Evolutionary conservation across 2,888 invertebrate species (phyloP), one percentile per base, ranked within the genome.

Genomic region (Pseudococcus jackbeardsleyi): DNA sequence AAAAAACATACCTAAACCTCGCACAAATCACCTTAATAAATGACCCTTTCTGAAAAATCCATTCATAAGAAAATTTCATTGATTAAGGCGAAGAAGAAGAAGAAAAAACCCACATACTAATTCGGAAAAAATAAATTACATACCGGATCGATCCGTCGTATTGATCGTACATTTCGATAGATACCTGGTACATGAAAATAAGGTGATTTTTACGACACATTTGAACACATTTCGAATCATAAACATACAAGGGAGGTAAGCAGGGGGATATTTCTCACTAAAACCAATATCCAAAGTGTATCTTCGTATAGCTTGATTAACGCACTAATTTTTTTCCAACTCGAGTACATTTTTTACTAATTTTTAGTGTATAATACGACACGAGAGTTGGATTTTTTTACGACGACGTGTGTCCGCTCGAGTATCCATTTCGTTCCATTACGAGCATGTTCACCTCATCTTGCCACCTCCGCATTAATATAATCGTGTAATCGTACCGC

Each of bases 21-120:
- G 54, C 54, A 54, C 54, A 54, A 54, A 54, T 54, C 54, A 54
- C 54, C 54, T 54, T 54, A 15, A 54, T 54, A 54, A 54, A 54
- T 54, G 54, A 54, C 54, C 54, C 54, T 54, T 1, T 54, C 17
- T 15, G 54, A 54, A n/a, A 4, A 1, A 54, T n/a, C 15, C 54
- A 54, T 54, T 54, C 54, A 54, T 54, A 54, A 54, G 54, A n/a
- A 54, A 54, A 54, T 54, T 54, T 54, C 54, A 54, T 54, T 54
- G 54, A 54, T 54, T 54, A 54, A 54, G 54, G 54, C n/a, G n/a
- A 50, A 50, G 46, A 46, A 50, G 11, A 50, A n/a, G 6, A n/a
- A 15, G n/a, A 54, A 54, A 54, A 54, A 54, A 54, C 54, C 54
- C 54, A 54, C 54, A 54, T 54, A 54, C 54, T 54, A 54, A 54